Percentiles rank a stretch among this genome's conserved stretches.
phyloP scores from a whole-genome alignment of 2,888 invertebrate genomes.

The Smittia aterrima region DNA sequence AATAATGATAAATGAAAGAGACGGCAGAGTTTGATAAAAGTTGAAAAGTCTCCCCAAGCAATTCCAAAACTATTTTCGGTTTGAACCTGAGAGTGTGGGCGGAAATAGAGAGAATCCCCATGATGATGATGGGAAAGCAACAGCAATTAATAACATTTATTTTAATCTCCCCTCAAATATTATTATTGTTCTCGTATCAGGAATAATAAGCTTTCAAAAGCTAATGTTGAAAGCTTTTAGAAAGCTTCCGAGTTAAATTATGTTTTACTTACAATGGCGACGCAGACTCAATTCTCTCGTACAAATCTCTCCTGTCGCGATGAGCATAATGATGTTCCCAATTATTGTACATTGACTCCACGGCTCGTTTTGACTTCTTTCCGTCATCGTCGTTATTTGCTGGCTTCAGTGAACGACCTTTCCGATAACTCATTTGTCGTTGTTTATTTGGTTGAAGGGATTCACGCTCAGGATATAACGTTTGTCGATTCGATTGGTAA shows the following conservation, averaged over 20 bases:
- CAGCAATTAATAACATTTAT: constrained; percentile 32
- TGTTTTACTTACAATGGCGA: constrained; percentile 48
- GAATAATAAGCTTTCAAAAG: background rate
- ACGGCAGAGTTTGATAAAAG: background rate
- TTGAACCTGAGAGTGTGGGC: too few species aligned
- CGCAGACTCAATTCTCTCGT: constrained; percentile 48
- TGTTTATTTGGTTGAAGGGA: background rate
- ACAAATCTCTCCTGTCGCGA: constrained; percentile 50
- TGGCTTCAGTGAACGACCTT: constrained; percentile 9
- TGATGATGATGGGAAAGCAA: constrained; percentile 26
- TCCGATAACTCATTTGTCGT: background rate
- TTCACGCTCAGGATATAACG: background rate
- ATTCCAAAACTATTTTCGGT: background rate
- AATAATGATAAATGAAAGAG: constrained; percentile 28
- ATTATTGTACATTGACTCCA: constrained; percentile 42
- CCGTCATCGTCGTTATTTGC: background rate
- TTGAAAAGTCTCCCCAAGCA: background rate
- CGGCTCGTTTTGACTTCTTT: background rate
- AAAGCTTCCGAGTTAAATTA: too few species aligned
- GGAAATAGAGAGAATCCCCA: constrained; percentile 14
- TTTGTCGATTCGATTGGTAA: constrained; percentile 4
- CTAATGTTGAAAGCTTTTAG: background rate
- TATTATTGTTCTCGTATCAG: background rate
- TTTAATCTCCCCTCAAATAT: background rate
- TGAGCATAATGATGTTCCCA: constrained; percentile 48